Conservation (phyloP, 1,140 invertebrate genomes). For the Drosophila ercepeae region DNA sequence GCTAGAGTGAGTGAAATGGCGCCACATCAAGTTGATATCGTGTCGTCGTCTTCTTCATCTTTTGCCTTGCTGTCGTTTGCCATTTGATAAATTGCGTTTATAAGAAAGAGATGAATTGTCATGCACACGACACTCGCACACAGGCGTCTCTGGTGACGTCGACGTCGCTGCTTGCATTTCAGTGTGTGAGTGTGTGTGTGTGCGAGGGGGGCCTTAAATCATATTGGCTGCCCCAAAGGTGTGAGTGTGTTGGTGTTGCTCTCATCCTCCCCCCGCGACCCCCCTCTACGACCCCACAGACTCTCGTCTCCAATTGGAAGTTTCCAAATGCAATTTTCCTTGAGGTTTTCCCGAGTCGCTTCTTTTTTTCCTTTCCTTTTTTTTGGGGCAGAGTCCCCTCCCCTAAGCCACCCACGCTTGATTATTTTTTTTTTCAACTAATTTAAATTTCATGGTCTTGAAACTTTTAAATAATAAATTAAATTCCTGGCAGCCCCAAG, state of each 20-base stretch:
- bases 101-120: constrained; percentile 84
- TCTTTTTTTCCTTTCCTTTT: constrained; percentile 31
- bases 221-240: constrained; percentile 75
- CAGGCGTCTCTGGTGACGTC: constrained; percentile 19
- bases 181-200: constrained; percentile 21
- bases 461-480: constrained; percentile 77
- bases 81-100: constrained; percentile 84
- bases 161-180: constrained; percentile 16
- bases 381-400: constrained; percentile 55
- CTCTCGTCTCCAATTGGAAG: constrained; percentile 80
- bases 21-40: constrained; percentile 70
- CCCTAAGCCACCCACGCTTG: no score
- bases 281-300: constrained; percentile 9
- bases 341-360: constrained; percentile 66
- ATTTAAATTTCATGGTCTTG: constrained; percentile 80
- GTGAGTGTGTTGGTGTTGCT: constrained; percentile 50
- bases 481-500: constrained; percentile 50
- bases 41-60: constrained; percentile 83
- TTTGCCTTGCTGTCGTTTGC: constrained; percentile 82
- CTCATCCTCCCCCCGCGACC: constrained; percentile 51
- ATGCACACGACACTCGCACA: constrained; percentile 73
- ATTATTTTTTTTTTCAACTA: constrained; percentile 46
- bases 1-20: constrained; percentile 39
- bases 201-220: constrained; percentile 71
- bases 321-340: constrained; percentile 82